Evolutionary conservation across 2,797 vertebrate species (phyloP).

Genomic region (Hippocampus kuda): DNA sequence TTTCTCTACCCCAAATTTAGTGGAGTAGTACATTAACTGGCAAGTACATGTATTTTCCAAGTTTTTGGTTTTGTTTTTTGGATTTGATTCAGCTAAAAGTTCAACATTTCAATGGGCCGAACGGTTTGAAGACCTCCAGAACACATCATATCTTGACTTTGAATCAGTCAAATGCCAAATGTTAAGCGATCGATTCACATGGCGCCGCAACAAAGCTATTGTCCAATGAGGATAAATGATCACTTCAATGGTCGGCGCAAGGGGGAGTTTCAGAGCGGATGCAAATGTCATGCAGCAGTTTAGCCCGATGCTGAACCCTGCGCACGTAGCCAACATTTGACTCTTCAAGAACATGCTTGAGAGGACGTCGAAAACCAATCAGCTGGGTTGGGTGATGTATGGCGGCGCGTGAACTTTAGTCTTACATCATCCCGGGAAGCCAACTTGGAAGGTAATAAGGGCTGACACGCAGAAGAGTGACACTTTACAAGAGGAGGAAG

Average conservation of each 20-base stretch:
- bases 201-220: not conserved
- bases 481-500: not conserved
- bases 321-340: not conserved
- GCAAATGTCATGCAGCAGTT: slow-evolving; percentile 2
- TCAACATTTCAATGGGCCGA: not conserved
- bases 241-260: not conserved
- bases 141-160: not conserved
- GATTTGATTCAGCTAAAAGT: not conserved
- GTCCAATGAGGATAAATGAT: slow-evolving; percentile 3
- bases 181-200: not conserved
- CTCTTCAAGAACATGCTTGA: not conserved
- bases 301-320: not conserved
- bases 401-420: slow-evolving; percentile 4
- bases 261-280: not conserved
- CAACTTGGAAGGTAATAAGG: not conserved
- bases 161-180: slow-evolving; percentile 4
- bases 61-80: not conserved
- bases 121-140: not conserved
- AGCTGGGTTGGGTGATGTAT: not conserved
- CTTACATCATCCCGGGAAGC: slow-evolving; percentile 1
- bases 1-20: too few relatives aligned
- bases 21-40: too few relatives aligned
- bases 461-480: not conserved
- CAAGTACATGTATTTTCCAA: not conserved
- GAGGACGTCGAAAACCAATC: slow-evolving; percentile 6